Conservation (phyloP, 2,888 invertebrate genomes). For the Pseudococcus viburni region DNA sequence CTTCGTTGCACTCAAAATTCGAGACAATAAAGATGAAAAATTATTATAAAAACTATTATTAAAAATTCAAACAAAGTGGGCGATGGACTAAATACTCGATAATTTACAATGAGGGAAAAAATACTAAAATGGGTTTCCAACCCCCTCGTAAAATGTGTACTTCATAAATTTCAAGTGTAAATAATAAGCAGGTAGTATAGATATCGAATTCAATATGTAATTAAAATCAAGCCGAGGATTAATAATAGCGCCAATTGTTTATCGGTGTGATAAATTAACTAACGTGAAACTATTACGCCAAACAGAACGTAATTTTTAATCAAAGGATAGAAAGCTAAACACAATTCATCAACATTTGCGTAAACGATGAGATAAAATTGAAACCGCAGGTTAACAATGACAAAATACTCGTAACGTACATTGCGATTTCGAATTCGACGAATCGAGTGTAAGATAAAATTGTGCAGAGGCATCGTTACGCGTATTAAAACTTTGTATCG, state of each 20-base stretch:
- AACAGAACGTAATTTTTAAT: slow-evolving; percentile 42
- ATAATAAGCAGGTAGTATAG: background rate
- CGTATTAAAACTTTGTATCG: background rate
- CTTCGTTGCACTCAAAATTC: background rate
- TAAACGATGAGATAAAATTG: slow-evolving; percentile 30
- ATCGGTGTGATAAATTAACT: slow-evolving; percentile 29
- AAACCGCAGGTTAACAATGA: slow-evolving; percentile 28
- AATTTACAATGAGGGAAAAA: background rate
- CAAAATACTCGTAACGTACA: background rate
- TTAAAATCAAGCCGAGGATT: slow-evolving; percentile 44
- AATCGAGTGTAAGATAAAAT: background rate
- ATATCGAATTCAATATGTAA: slow-evolving; percentile 3
- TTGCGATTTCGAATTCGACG: background rate
- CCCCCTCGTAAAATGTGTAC: background rate
- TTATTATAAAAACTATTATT: background rate
- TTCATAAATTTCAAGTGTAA: background rate
- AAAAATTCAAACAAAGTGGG: background rate
- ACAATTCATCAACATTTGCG: slow-evolving; percentile 46
- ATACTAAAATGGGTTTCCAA: background rate
- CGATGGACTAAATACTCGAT: background rate
- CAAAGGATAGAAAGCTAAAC: slow-evolving; percentile 11
- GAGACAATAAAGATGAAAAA: background rate
- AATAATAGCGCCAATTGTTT: slow-evolving; percentile 21
- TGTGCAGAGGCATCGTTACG: background rate
- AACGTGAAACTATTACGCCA: background rate